Evolutionary conservation across 2,113 vertebrate species (phyloP).

Genomic region (Semnornis frantzii): DNA sequence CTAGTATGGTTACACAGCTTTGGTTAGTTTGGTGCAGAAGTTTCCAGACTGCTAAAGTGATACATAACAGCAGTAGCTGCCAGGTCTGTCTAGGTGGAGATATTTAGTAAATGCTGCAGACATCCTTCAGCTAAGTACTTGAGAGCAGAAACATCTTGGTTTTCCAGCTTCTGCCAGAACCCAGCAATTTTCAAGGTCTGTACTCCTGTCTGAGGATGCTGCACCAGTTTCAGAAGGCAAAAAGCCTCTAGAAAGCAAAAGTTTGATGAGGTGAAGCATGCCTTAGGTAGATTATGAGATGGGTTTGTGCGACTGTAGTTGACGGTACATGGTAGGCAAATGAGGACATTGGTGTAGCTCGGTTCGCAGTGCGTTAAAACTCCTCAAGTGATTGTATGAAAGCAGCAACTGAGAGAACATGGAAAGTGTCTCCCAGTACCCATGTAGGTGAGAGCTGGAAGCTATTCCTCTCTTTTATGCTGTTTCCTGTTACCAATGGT

Average conservation of each 20-base stretch:
- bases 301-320: neutral
- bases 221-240: neutral
- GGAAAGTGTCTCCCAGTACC: neutral
- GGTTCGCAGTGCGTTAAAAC: neutral
- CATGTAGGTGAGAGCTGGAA: neutral
- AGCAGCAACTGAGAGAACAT: neutral
- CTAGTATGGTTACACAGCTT: neutral
- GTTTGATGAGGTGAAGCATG: neutral
- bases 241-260: neutral
- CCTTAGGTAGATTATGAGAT: neutral
- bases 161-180: neutral
- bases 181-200: neutral
- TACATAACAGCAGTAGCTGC: neutral
- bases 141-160: conserved; percentile 7
- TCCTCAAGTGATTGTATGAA: neutral
- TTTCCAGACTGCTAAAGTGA: conserved; percentile 14
- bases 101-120: conserved; percentile 2
- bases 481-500: neutral
- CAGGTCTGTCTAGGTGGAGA: conserved; percentile 1
- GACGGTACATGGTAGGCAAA: neutral
- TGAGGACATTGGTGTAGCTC: neutral
- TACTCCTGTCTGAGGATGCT: neutral
- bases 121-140: neutral
- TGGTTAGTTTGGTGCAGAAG: neutral
- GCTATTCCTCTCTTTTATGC: neutral